Evolutionary conservation across 92 coral and sea anemone species (phyloP).

Genomic region (Zoanthus sociatus): DNA sequence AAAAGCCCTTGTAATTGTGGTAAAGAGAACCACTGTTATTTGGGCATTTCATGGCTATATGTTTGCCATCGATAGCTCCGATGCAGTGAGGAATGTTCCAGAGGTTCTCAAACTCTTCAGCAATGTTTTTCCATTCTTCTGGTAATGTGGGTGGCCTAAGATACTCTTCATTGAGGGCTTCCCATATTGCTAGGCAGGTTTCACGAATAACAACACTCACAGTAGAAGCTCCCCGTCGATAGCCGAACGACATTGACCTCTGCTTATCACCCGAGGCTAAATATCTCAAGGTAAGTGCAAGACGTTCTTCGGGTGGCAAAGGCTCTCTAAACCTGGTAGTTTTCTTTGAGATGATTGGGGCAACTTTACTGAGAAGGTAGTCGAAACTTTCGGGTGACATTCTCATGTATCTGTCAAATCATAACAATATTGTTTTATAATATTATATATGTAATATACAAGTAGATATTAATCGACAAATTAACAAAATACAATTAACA

Average conservation of each 20-base stretch:
- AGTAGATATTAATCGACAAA: slow-evolving; percentile 25
- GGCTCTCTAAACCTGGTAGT: slow-evolving; percentile 63
- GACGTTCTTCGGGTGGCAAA: slow-evolving; percentile 65
- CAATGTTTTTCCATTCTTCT: slow-evolving; percentile 71
- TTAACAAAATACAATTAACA: slow-evolving; percentile 21
- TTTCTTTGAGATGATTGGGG: slow-evolving; percentile 60
- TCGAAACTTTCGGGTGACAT: slow-evolving; percentile 72
- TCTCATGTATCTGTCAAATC: slow-evolving; percentile 56
- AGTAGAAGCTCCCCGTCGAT: slow-evolving; percentile 56
- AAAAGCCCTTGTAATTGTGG: slow-evolving; percentile 69
- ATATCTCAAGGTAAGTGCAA: slow-evolving; percentile 61
- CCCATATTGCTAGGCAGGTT: slow-evolving; percentile 71
- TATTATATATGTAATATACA: background rate
- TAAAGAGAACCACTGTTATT: slow-evolving; percentile 68
- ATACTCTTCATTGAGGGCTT: slow-evolving; percentile 60
- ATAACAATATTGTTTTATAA: slow-evolving; percentile 25
- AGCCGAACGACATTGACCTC: slow-evolving; percentile 67
- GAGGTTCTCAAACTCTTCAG: slow-evolving; percentile 59
- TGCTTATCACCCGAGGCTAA: slow-evolving; percentile 66
- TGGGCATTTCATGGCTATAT: slow-evolving; percentile 73
- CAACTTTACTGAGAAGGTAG: slow-evolving; percentile 54
- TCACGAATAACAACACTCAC: slow-evolving; percentile 67
- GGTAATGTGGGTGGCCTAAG: slow-evolving; percentile 64
- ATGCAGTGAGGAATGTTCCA: slow-evolving; percentile 83
- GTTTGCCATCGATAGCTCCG: slow-evolving; percentile 80